These are phyloP conservation scores for Cyanoramphus novaezelandiae DNA, from an alignment of 2,113 vertebrate genomes.

Conservation along the genomic window DNA sequence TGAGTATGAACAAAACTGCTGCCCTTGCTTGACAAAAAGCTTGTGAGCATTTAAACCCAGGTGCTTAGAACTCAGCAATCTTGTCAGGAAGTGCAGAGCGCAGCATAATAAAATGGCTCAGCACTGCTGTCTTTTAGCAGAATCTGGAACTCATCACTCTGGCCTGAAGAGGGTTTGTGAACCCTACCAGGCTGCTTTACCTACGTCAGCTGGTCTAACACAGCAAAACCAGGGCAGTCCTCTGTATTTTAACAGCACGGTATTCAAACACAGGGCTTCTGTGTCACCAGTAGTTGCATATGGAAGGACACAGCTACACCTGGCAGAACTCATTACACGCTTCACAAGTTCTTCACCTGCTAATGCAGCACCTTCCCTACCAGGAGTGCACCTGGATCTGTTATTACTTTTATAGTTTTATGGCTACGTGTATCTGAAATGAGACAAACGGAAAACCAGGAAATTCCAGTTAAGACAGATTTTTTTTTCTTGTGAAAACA, in stretches of 20 bases:
- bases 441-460: not conserved
- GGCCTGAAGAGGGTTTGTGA: not conserved
- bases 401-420: not conserved
- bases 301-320: accelerated
- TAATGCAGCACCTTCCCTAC: not conserved
- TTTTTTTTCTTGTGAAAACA: not conserved
- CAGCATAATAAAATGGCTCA: not conserved
- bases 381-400: not conserved
- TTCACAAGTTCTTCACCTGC: not conserved
- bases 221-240: not conserved
- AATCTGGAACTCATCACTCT: not conserved
- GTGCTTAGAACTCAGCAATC: not conserved
- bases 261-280: not conserved
- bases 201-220: not conserved
- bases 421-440: not conserved
- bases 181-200: not conserved
- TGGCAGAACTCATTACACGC: not conserved
- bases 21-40: not conserved
- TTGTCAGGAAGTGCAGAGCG: not conserved
- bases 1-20: not conserved
- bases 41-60: not conserved
- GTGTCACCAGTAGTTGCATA: not conserved
- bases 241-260: not conserved
- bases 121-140: not conserved
- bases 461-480: not conserved